Percentiles rank a stretch among this genome's conserved stretches.
Evolutionary conservation across 2,797 vertebrate genomes (phyloP).

Genomic region (Rallus crepitans): DNA sequence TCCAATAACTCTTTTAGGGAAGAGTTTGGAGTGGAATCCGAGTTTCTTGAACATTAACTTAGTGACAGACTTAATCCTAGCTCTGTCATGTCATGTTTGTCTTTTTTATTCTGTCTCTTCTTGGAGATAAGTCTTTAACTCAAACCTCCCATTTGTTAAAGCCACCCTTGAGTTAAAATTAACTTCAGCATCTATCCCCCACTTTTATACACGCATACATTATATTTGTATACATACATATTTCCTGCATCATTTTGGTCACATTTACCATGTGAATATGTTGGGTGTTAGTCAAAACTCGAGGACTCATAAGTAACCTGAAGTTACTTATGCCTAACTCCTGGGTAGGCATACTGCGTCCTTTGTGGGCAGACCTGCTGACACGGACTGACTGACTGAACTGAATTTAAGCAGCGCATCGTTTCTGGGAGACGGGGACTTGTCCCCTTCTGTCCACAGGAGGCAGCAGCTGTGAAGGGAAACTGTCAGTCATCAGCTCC

Average conservation of each 20-base stretch:
- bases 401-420: neutral
- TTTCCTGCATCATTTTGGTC: accelerated
- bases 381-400: accelerated
- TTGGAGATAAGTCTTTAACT: neutral
- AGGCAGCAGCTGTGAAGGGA: neutral
- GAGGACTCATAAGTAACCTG: neutral
- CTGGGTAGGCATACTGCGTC: neutral
- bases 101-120: neutral
- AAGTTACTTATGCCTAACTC: neutral
- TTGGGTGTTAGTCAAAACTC: neutral
- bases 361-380: neutral
- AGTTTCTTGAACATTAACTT: neutral
- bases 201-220: neutral
- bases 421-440: neutral
- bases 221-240: neutral
- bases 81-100: neutral
- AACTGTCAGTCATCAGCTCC: neutral
- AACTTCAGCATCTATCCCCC: neutral
- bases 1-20: neutral
- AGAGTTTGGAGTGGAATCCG: neutral
- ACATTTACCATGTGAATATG: neutral
- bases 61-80: neutral
- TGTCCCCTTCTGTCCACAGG: neutral
- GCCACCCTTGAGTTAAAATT: neutral
- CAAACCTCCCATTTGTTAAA: neutral